Percentiles rank a stretch among this genome's conserved stretches.
Evolutionary conservation across 2,797 vertebrate genomes (phyloP).

Genomic region (Bryconaethiops microstoma): DNA sequence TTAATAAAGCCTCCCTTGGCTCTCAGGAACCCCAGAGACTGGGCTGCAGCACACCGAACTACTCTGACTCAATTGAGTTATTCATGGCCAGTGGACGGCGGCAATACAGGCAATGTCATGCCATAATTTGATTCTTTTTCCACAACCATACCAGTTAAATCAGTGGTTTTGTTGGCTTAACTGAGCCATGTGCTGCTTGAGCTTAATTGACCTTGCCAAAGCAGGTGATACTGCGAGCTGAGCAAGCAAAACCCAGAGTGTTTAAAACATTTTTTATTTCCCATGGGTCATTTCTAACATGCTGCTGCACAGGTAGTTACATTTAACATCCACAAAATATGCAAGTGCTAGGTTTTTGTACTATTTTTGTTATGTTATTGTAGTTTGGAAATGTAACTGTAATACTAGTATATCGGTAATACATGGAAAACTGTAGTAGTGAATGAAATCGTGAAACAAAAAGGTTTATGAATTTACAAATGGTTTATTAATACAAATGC

Average conservation of each 20-base stretch:
- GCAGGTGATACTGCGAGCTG: constrained; percentile 60
- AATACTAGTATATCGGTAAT: too few relatives aligned
- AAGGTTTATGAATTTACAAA: too few relatives aligned
- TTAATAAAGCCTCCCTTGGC: constrained; percentile 33
- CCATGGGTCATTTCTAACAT: background rate
- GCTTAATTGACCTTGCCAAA: constrained; percentile 70
- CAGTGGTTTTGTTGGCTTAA: constrained; percentile 43
- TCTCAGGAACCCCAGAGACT: constrained; percentile 11
- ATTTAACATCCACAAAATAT: background rate
- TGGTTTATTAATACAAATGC: too few relatives aligned
- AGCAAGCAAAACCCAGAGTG: constrained; percentile 63
- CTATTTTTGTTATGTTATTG: background rate
- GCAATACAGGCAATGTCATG: constrained; percentile 31
- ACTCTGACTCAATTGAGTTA: constrained; percentile 42
- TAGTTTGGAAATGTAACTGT: background rate
- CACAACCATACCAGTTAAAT: constrained; percentile 49
- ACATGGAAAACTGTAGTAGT: too few relatives aligned
- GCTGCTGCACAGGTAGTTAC: background rate
- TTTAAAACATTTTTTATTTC: background rate
- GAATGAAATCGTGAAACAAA: too few relatives aligned
- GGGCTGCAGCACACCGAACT: constrained; percentile 25
- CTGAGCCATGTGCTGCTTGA: constrained; percentile 30
- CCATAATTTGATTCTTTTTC: constrained; percentile 52
- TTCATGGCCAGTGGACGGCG: constrained; percentile 43
- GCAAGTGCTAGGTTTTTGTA: background rate